Base-by-base conservation (phyloP, 2,113 vertebrate species). In the Alectura lathami region DNA sequence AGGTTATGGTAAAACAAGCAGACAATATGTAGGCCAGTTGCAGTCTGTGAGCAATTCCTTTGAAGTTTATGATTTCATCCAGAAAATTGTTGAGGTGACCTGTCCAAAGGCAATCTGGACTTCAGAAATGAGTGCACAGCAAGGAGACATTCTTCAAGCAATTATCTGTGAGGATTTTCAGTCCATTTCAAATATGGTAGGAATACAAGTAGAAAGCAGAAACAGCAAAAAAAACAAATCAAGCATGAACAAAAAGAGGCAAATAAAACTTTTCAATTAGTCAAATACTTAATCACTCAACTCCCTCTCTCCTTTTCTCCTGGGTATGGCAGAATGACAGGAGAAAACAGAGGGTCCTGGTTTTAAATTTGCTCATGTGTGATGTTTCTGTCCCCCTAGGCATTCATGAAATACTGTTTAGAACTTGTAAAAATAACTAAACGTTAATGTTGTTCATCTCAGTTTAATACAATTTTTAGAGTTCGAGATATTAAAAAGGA, bases 241-340 rank as follows among this genome's bases (percentile, higher is more conserved):
- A 90, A 93, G 76, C 76, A 60, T 86, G 45, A 92, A 82, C 16
- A 82, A 59, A 88, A 17, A 78, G 24, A 89, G 3, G 32, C 23
- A 94, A 91, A 86, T 53, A 92, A 81, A 75, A 77, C 17, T 89
- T 91, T 93, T 85, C 78, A 91, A 81, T 96, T 86, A 91, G 75
- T 89, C 63, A 89, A 42, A 86, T 80, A 54, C 38, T 89, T 92
- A 88, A 82, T 66, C 85, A 48, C 18, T 89, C 42, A 60, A 16
- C 38, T 83, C 53, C 42, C 78, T 85, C 26, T 47, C 26, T 23
- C 11, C 20, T 24, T 62, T 47, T 22, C 48, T 51, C 68, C 59
- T 63, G 88, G 72, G 75, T 89, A 22, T 0, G 12, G 62, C 5
- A 78, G 59, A 94, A 88, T 83, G 79, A 91, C 64, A 94, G 85